Base-by-base conservation (phyloP, 2,113 vertebrate species). In the Baryphthengus martii region DNA sequence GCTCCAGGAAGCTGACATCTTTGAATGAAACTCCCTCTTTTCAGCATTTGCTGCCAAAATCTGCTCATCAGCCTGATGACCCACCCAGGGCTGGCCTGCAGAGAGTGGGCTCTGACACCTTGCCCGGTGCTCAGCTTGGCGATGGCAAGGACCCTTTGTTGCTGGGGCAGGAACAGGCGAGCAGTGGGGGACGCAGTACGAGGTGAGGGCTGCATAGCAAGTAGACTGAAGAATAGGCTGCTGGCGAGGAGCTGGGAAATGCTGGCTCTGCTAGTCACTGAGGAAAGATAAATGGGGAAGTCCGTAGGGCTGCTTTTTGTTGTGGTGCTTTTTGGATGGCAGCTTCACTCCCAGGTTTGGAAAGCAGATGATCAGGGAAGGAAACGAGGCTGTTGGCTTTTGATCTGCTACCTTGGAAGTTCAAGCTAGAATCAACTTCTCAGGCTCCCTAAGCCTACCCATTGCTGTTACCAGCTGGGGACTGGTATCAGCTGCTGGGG, bases 161-260 rank as follows among this genome's bases (percentile, higher is more conserved):
- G 40, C 4, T 29, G 50, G 31, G 5, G 24, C 7, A 3, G 52
- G 50, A 39, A 31, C 0, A 1, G 47, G 42, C 2, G 7, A 71
- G 61, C 4, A 3, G 44, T 10, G 6, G 21, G 58, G 39, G 10
- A 68, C 0, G 1, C 0, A 2, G 78, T 25, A 45, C 0, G 5
- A 79, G 65, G 56, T 72, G 35, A 62, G 49, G 40, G 53, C 42
- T 85, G 88, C 85, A 79, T 65, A 65, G 82, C 52, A 88, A 95
- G 71, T 63, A 94, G 85, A 67, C 40, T 0, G 1, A 82, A 91
- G 21, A 95, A 75, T 20, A 67, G 49, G 9, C 37, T 72, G 70
- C 82, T 89, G 66, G 37, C 4, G 0, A 88, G 85, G 72, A 92
- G 71, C 88, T 94, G 58, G 62, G 58, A 85, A 88, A 82, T 66